Percentiles rank a stretch among this genome's conserved stretches.
Evolutionary conservation across 2,888 invertebrate genomes (phyloP).

Genomic region (Euproctis similis): DNA sequence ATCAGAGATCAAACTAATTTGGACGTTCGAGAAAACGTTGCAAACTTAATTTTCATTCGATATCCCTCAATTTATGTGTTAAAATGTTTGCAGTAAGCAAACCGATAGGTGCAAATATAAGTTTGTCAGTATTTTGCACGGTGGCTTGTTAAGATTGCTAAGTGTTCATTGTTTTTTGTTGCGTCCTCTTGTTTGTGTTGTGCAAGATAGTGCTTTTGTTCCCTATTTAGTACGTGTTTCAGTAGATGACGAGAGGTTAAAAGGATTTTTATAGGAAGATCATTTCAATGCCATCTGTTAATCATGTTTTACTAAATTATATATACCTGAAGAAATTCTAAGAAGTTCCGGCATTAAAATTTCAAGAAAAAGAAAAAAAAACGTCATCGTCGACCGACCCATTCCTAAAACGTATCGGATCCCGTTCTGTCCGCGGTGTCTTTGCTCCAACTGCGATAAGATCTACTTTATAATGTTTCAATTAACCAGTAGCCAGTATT

Average conservation of each 20-base stretch:
- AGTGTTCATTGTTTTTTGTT: constrained; percentile 54
- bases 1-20: constrained; percentile 28
- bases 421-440: constrained; percentile 47
- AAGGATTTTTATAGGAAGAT: no score
- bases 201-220: constrained; percentile 37
- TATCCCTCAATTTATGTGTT: constrained; percentile 17
- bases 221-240: constrained; percentile 38
- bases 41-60: constrained; percentile 12
- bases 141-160: constrained; percentile 56
- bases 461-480: constrained; percentile 72
- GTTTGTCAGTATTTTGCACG: constrained; percentile 39
- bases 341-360: constrained; percentile 27
- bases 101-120: constrained; percentile 8
- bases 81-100: constrained; percentile 11
- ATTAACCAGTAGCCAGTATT: constrained; percentile 74
- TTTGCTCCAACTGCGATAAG: constrained; percentile 52
- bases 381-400: constrained; percentile 30
- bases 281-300: constrained; percentile 16
- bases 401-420: constrained; percentile 43
- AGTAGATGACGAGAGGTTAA: constrained; percentile 27
- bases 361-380: constrained; percentile 27
- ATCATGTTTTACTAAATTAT: constrained; percentile 20
- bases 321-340: constrained; percentile 23
- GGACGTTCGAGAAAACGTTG: constrained; percentile 31
- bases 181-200: constrained; percentile 41